Conservation (phyloP, 1,140 invertebrate genomes). For the Bombus picipes region DNA sequence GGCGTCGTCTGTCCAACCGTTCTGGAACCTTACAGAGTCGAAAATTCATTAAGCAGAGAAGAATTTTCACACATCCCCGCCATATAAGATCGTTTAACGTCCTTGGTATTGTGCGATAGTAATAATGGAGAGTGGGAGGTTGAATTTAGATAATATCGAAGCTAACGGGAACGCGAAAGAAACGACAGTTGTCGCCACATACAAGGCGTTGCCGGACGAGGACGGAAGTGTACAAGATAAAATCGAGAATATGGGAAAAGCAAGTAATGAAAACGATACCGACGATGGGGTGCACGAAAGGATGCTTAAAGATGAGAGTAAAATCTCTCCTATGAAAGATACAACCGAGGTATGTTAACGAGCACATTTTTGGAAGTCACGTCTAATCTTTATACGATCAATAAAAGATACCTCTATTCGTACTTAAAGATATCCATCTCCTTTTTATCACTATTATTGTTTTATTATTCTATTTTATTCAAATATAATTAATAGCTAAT, state of each 20-base stretch:
- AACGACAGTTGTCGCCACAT: slow-evolving; percentile 76
- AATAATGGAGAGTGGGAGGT: slow-evolving; percentile 69
- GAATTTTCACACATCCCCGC: neutral
- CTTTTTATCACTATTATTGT: neutral
- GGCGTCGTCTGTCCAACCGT: neutral
- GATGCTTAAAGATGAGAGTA: slow-evolving; percentile 86
- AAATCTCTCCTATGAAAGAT: slow-evolving; percentile 84
- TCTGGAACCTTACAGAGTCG: neutral
- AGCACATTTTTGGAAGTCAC: neutral
- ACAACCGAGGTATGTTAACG: slow-evolving; percentile 79
- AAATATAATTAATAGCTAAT: neutral
- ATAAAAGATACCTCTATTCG: neutral
- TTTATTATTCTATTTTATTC: neutral
- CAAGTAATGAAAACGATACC: slow-evolving; percentile 75
- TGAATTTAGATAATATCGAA: slow-evolving; percentile 57
- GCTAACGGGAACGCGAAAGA: slow-evolving; percentile 61
- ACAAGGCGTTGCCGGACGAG: slow-evolving; percentile 83
- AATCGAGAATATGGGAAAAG: slow-evolving; percentile 71
- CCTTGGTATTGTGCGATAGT: slow-evolving; percentile 7
- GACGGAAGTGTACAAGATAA: slow-evolving; percentile 67
- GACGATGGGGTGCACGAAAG: slow-evolving; percentile 86
- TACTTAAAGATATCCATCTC: neutral
- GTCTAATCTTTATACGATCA: neutral
- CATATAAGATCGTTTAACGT: neutral
- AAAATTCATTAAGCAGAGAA: neutral